Percentiles rank a stretch among this genome's conserved stretches.
Conservation (phyloP, 2,888 invertebrate species). For the Scaptomyza cyrtandrae region DNA sequence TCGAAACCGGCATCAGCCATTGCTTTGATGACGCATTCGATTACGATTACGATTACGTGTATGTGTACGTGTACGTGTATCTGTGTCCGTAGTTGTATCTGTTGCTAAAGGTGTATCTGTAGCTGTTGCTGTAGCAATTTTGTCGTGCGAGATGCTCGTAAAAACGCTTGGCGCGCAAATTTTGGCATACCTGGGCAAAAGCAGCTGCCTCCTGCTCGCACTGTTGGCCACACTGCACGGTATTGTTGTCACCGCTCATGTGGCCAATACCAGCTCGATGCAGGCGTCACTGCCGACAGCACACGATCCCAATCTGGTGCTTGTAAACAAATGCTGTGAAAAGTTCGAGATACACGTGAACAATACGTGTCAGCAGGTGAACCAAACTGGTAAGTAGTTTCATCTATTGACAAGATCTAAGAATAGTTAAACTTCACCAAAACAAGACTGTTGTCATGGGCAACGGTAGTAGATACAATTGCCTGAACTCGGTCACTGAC, state of each 20-base stretch:
- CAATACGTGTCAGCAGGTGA: slow-evolving; percentile 87
- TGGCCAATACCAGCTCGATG: slow-evolving; percentile 35
- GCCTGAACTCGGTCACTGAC: slow-evolving; percentile 21
- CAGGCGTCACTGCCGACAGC: slow-evolving; percentile 18
- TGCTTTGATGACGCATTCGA: slow-evolving; percentile 72
- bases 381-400: slow-evolving; percentile 86
- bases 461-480: slow-evolving; percentile 37
- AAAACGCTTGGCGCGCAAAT: slow-evolving; percentile 71
- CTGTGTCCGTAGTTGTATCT: slow-evolving; percentile 27
- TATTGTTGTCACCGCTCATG: slow-evolving; percentile 38
- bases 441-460: slow-evolving; percentile 51
- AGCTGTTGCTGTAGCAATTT: slow-evolving; percentile 18
- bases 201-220: slow-evolving; percentile 53
- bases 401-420: background rate
- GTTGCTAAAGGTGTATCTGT: slow-evolving; percentile 29
- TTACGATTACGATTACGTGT: slow-evolving; percentile 32
- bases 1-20: slow-evolving; percentile 65
- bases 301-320: slow-evolving; percentile 51
- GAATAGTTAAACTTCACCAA: slow-evolving; percentile 11
- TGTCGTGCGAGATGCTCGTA: slow-evolving; percentile 49
- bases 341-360: slow-evolving; percentile 89
- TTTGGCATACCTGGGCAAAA: slow-evolving; percentile 42
- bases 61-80: slow-evolving; percentile 21
- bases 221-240: slow-evolving; percentile 31
- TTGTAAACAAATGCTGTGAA: slow-evolving; percentile 93